Evolutionary conservation across 2,888 invertebrate species (phyloP), one percentile per base, ranked within the genome.

Genomic region (Nemapogon koenigi): DNA sequence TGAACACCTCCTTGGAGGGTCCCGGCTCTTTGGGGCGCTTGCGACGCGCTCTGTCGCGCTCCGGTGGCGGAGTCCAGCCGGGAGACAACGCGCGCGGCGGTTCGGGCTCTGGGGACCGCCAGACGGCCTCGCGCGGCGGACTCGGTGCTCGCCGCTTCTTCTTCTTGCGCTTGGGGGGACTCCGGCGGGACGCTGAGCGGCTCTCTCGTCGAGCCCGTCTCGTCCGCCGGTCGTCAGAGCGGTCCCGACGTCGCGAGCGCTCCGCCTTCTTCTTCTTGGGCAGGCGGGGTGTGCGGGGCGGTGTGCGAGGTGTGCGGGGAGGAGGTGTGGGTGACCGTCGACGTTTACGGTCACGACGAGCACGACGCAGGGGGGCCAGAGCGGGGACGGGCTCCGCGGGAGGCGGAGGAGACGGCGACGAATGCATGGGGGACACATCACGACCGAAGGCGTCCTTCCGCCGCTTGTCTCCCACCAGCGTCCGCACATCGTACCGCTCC

Each of bases 1-100:
- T 92, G 61, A 93, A 94, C 2, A 95, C 92, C 69, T 94, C 94
- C 62, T 94, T 94, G 2, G 90, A 89, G 1, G 91, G 90, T 37
- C 81, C 83, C n/a, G 80, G 49, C 52, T 15, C 45, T 50, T 46
- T 38, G 25, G 39, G 39, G 43, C 40, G 41, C 33, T 49, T 44
- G 40, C 44, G 43, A 31, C 42, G 41, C 16, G 31, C 17, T 39
- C 28, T 37, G 39, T 40, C 26, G 39, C 44, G 88, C 16, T 71
- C 51, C 1, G 70, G 60, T 0, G 86, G 86, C 11, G 88, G 87
- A 13, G 88, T 87, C 85, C 85, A 86, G 25, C 82, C 78, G 33
- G 83, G 79, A 19, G 88, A 86, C 38, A 82, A 71, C 3, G 84
- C 83, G 43, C 28, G 47, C 42, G 46, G 50, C 33, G 53, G 57